These are phyloP conservation scores for Cossypha heuglini DNA, from an alignment of 2,797 vertebrate species.

Conservation along the genomic window DNA sequence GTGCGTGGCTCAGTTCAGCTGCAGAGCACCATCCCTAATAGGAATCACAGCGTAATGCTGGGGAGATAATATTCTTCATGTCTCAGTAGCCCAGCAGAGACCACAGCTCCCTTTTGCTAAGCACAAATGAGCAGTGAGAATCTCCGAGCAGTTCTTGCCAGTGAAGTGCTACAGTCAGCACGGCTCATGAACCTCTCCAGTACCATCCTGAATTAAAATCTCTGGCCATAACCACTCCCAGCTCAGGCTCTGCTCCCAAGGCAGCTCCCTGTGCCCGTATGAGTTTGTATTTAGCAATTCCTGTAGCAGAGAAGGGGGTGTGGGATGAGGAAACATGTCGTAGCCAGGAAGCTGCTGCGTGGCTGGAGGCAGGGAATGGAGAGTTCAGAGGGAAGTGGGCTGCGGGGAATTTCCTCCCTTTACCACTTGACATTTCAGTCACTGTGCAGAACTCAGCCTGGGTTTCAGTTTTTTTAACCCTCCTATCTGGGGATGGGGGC, in stretches of 20 bases:
- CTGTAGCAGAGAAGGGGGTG: neutral
- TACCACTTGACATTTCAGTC: slow-evolving; percentile 34
- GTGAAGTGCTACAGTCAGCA: neutral
- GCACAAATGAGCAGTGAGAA: neutral
- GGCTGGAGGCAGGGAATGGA: slow-evolving; percentile 61
- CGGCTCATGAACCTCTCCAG: neutral
- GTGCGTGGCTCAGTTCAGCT: slow-evolving; percentile 44
- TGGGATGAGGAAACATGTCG: slow-evolving; percentile 33
- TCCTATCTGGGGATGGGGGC: neutral
- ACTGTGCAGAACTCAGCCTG: neutral
- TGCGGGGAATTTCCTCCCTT: slow-evolving; percentile 53
- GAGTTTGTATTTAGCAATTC: slow-evolving; percentile 16
- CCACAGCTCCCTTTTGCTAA: neutral
- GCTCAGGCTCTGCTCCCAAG: neutral
- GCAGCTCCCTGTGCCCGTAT: neutral
- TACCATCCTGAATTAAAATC: neutral
- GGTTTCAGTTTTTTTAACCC: neutral
- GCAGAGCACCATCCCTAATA: slow-evolving; percentile 44
- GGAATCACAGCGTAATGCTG: neutral
- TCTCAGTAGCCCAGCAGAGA: neutral
- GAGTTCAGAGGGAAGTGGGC: slow-evolving; percentile 64
- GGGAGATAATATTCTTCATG: neutral
- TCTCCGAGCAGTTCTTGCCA: neutral
- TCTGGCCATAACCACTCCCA: neutral
- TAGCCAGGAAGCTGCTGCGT: slow-evolving; percentile 61